Percentiles rank a stretch among this genome's conserved stretches.
Conservation (phyloP, 2,888 invertebrate species). For the Kryphioiulus occultus region DNA sequence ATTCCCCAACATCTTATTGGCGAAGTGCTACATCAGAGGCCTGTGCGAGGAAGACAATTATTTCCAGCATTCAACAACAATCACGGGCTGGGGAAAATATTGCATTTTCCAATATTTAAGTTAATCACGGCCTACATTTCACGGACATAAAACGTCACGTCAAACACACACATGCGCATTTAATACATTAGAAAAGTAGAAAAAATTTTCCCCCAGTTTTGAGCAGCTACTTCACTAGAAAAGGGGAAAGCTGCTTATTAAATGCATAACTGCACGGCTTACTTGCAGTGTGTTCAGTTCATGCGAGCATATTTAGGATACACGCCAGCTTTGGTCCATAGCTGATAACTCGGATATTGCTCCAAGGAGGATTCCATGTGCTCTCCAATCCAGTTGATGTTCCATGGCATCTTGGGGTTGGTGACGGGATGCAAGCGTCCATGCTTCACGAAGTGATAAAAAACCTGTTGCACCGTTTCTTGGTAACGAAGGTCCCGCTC, state of each 20-base stretch:
- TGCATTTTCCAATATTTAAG: no score
- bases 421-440: slow-evolving; percentile 65
- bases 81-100: no score
- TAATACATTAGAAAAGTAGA: neutral
- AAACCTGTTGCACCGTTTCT: slow-evolving; percentile 80
- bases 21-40: no score
- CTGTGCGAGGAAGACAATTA: no score
- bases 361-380: slow-evolving; percentile 55
- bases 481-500: slow-evolving; percentile 78
- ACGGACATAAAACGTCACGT: no score
- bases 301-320: slow-evolving; percentile 50
- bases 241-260: neutral
- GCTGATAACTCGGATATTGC: slow-evolving; percentile 77
- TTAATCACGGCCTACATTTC: no score
- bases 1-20: no score
- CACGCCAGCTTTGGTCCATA: slow-evolving; percentile 69
- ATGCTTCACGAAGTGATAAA: slow-evolving; percentile 81
- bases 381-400: slow-evolving; percentile 55
- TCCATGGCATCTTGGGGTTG: slow-evolving; percentile 61
- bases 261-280: neutral
- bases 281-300: slow-evolving; percentile 15
- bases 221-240: neutral
- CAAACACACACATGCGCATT: no score
- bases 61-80: no score
- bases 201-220: neutral